Percentiles rank a stretch among this genome's conserved stretches.
These are phyloP conservation scores for Fragum fragum DNA, from an alignment of 2,888 invertebrate species.

Conservation along the genomic window DNA sequence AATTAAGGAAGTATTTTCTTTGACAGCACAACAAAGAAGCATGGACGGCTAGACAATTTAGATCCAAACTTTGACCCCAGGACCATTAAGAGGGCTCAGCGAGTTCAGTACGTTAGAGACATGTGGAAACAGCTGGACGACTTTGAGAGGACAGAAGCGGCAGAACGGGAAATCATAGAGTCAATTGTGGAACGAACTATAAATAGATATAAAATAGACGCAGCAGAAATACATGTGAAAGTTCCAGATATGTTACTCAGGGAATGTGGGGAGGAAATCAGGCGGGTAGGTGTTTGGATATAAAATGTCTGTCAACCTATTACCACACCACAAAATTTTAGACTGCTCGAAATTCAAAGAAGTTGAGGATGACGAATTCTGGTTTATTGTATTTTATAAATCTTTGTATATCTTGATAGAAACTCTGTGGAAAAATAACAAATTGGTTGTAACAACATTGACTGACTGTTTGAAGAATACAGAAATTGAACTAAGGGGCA, in stretches of 20 bases:
- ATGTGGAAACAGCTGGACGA: slow-evolving; percentile 81
- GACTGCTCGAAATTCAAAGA: too few relatives aligned
- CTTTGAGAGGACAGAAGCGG: slow-evolving; percentile 67
- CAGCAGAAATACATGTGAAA: slow-evolving; percentile 77
- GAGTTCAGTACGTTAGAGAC: slow-evolving; percentile 80
- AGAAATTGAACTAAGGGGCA: too few relatives aligned
- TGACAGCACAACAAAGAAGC: slow-evolving; percentile 70
- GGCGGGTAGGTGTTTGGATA: slow-evolving; percentile 81
- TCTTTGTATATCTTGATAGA: too few relatives aligned
- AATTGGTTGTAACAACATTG: slow-evolving; percentile 13
- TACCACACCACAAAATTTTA: too few relatives aligned
- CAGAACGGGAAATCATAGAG: slow-evolving; percentile 79
- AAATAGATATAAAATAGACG: slow-evolving; percentile 78
- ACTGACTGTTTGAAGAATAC: too few relatives aligned
- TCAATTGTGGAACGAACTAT: slow-evolving; percentile 79
- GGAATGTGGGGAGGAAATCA: slow-evolving; percentile 83
- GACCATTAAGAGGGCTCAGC: slow-evolving; percentile 77
- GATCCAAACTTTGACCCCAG: slow-evolving; percentile 78
- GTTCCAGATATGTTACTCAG: slow-evolving; percentile 83
- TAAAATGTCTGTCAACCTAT: too few relatives aligned
- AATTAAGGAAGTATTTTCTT: too few relatives aligned
- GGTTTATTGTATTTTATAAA: too few relatives aligned
- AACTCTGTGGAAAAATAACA: background rate
- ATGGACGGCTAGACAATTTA: slow-evolving; percentile 61
- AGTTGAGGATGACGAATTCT: too few relatives aligned